Conservation (phyloP, 2,888 invertebrate genomes). For the Calliphora vomitoria region DNA sequence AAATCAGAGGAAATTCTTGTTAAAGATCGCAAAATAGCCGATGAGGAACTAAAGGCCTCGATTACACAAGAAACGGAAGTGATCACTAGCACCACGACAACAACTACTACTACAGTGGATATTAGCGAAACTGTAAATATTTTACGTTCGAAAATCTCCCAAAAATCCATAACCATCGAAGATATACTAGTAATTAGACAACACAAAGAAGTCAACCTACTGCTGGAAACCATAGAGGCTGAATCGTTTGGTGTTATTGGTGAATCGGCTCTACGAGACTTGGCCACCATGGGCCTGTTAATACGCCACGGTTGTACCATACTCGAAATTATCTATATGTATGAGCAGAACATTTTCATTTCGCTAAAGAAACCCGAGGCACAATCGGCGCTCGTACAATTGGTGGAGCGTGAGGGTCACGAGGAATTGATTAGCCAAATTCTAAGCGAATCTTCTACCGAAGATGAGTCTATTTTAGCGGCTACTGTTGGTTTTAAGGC, state of each 20-base stretch:
- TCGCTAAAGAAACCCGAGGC: conserved; percentile 92
- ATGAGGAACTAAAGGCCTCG: conserved; percentile 74
- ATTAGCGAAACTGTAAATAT: conserved; percentile 86
- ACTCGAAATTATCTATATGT: conserved; percentile 91
- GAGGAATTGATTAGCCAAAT: conserved; percentile 92
- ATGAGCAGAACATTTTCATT: conserved; percentile 92
- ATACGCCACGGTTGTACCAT: conserved; percentile 91
- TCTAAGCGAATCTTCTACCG: conserved; percentile 91
- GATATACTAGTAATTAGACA: conserved; percentile 87
- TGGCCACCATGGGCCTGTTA: conserved; percentile 92
- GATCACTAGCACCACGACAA: conserved; percentile 76
- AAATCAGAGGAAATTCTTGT: conserved; percentile 85
- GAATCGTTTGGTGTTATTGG: conserved; percentile 91
- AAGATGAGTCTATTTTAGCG: conserved; percentile 91
- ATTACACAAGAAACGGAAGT: conserved; percentile 79
- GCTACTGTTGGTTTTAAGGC: conserved; percentile 94
- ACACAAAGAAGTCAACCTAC: conserved; percentile 90
- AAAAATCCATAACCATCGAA: conserved; percentile 84
- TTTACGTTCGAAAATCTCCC: conserved; percentile 82
- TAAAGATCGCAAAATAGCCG: conserved; percentile 83
- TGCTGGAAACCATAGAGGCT: conserved; percentile 90
- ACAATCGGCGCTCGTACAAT: conserved; percentile 92
- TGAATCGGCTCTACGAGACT: conserved; percentile 91
- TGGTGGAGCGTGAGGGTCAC: conserved; percentile 93
- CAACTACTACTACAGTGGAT: conserved; percentile 79